These are phyloP conservation scores for Opisthocomus hoazin DNA, from an alignment of 2,113 vertebrate species.

Conservation along the genomic window DNA sequence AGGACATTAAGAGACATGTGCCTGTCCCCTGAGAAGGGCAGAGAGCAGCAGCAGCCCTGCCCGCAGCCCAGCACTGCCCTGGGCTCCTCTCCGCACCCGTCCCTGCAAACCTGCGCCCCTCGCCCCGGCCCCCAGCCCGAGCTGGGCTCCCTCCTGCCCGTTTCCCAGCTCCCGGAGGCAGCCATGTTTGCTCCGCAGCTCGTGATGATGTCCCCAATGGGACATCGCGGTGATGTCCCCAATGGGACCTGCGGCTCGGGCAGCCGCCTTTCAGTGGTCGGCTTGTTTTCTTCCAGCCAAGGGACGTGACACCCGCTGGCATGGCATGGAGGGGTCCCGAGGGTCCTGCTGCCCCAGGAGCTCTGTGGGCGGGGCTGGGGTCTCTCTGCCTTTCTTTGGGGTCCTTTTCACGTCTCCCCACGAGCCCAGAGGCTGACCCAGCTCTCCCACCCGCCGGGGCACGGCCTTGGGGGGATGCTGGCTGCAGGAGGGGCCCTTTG, in stretches of 20 bases:
- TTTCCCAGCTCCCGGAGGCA: neutral
- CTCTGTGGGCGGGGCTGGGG: rapidly evolving
- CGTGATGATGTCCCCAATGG: rapidly evolving
- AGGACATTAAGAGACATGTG: neutral
- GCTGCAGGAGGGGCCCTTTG: neutral
- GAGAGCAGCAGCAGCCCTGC: neutral
- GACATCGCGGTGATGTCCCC: neutral
- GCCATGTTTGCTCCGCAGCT: neutral
- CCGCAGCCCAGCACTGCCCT: neutral
- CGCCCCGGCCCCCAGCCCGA: rapidly evolving
- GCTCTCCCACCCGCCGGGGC: neutral
- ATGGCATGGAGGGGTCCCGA: neutral
- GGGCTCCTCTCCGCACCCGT: no score
- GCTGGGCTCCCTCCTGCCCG: neutral
- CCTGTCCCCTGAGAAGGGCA: neutral
- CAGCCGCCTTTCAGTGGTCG: neutral
- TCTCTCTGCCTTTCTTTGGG: neutral
- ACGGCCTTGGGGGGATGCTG: rapidly evolving
- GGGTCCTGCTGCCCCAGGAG: neutral
- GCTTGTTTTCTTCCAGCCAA: neutral
- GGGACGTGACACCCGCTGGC: rapidly evolving
- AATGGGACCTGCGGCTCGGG: neutral
- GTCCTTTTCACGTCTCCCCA: neutral
- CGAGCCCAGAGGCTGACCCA: rapidly evolving
- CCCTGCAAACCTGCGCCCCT: neutral